These are phyloP conservation scores for Colius striatus DNA, from an alignment of 2,113 vertebrate genomes.

Conservation along the genomic window DNA sequence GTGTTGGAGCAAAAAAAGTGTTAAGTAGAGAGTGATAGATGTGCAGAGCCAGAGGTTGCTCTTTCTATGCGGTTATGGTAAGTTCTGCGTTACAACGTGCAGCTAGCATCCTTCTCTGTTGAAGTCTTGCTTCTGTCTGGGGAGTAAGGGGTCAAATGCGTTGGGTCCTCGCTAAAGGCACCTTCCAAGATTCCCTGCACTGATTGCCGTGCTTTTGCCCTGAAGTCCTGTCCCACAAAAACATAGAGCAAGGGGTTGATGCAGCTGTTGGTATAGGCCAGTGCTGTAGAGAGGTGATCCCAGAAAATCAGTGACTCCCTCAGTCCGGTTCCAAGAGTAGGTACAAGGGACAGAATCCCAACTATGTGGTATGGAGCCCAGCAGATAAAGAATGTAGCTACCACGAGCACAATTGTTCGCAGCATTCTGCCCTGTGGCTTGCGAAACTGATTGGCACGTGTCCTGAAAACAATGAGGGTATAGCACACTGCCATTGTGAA, in stretches of 20 bases:
- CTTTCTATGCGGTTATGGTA: neutral
- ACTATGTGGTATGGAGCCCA: constrained; percentile 83
- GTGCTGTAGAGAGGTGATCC: constrained; percentile 69
- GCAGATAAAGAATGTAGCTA: constrained; percentile 79
- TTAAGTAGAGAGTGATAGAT: neutral
- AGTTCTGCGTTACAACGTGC: neutral
- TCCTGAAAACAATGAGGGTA: constrained; percentile 54
- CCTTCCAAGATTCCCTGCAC: constrained; percentile 74
- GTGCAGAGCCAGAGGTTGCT: accelerated
- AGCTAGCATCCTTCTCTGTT: neutral
- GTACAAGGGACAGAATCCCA: constrained; percentile 57
- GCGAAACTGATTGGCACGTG: neutral
- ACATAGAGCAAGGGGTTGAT: constrained; percentile 84
- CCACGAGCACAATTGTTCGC: constrained; percentile 53
- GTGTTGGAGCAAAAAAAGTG: neutral
- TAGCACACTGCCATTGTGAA: constrained; percentile 76
- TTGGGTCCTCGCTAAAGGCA: constrained; percentile 76
- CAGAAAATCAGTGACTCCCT: constrained; percentile 3
- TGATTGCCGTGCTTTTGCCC: constrained; percentile 69
- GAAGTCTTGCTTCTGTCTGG: constrained; percentile 40
- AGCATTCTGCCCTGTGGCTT: constrained; percentile 65
- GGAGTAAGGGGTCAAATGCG: neutral
- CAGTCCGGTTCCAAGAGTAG: neutral
- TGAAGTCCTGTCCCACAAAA: constrained; percentile 81
- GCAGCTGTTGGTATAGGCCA: constrained; percentile 84